Base-by-base conservation (phyloP, 2,113 vertebrate species). In the Gavia stellata region DNA sequence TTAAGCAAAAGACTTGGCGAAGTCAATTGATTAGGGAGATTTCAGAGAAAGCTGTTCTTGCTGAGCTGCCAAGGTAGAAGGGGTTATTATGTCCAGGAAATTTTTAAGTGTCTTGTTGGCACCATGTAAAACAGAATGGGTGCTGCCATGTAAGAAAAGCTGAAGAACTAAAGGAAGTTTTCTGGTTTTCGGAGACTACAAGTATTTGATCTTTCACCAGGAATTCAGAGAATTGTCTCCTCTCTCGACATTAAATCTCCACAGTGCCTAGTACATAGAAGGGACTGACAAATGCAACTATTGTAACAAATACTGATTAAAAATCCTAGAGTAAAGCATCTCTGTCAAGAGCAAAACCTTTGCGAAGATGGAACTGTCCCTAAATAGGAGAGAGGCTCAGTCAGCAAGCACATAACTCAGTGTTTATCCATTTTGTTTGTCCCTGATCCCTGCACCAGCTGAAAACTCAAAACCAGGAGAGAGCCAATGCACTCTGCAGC, bases 11-110 rank as follows among this genome's bases (percentile, higher is more conserved):
- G 77, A 91, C 94, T 98, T 97, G 96, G 96, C 94, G 3, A 94
- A 97, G 90, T 94, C 95, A 96, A 95, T 96, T 97, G 97, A 97
- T 98, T 91, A 95, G 97, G 95, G 97, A 97, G 81, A 68, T 96
- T 98, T 97, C 95, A 96, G 96, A 91, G 92, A 97, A 97, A 88
- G 94, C 68, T 94, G 91, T 85, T 97, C 97, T 96, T 86, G 94
- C 72, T 70, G 42, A 36, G 61, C 90, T 61, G 52, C 92, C 95
- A 97, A 91, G 75, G 97, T 97, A 95, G 84, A 97, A 97, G 87
- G 74, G 81, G 53, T 91, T 96, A 88, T 96, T 96, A 80, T 70
- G 40, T 92, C 78, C 95, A 96, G 93, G 94, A 90, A 81, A 88
- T 92, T 88, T 94, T 71, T 55, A 90, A 93, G 62, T 61, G 55